A percentile compares a stretch with the other conserved stretches of the same genome.
Evolutionary conservation across 2,888 invertebrate species (phyloP).

Genomic region (Eristalinus aeneus): DNA sequence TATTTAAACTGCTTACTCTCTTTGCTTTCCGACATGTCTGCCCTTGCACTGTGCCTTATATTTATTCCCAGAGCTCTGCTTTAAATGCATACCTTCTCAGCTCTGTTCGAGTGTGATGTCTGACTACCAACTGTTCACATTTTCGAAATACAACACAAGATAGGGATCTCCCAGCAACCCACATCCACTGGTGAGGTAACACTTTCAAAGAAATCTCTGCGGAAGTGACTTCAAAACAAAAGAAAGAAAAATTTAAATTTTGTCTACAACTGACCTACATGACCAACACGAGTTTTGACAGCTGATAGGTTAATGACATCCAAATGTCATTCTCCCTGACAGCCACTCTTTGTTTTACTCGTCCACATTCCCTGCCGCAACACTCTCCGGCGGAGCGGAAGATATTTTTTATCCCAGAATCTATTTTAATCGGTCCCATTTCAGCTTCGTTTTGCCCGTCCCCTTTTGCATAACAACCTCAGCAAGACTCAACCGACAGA

Average conservation of each 20-base stretch:
- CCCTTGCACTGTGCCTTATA: no score
- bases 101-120: no score
- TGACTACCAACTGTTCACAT: no score
- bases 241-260: background rate
- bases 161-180: background rate
- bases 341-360: background rate
- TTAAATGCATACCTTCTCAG: no score
- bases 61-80: no score
- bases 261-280: background rate
- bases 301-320: background rate
- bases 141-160: background rate
- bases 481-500: constrained; percentile 3
- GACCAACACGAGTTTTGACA: background rate
- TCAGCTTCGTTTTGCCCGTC: background rate
- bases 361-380: background rate
- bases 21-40: no score
- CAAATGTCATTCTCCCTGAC: background rate
- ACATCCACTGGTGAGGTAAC: background rate
- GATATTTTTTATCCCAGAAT: background rate
- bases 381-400: background rate
- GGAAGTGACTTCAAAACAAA: background rate
- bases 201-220: background rate
- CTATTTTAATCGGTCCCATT: background rate
- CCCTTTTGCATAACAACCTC: background rate
- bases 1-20: no score